Evolutionary conservation across 2,888 invertebrate species (phyloP), one percentile per base, ranked within the genome.

Genomic region (Adelognathus sp.): DNA sequence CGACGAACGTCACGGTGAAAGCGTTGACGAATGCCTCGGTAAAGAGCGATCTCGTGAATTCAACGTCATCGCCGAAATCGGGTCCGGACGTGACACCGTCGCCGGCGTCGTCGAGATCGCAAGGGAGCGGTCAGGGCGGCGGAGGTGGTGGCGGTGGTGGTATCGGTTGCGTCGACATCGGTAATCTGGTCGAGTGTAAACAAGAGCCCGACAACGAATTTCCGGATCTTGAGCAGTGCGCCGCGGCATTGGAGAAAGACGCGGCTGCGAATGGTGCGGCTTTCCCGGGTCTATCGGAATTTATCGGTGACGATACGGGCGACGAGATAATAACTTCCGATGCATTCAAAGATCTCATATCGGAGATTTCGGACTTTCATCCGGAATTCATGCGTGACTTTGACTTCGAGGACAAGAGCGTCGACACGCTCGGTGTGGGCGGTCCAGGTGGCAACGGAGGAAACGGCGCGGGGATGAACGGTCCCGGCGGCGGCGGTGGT

Each of bases 1-100:
- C 96, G 88, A 97, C 98, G 83, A 97, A 97, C 93, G 97, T 98
- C 74, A 98, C 97, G 66, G 97, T 98, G 81, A 98, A 97, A 89
- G 95, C 96, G 39, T 92, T 95, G 85, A 95, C 95, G 82, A 95
- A 95, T 89, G 94, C 95, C 58, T 93, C 94, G 76, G 93, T 94
- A 61, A 94, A 94, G 85, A 94, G 94, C 85, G 94, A 94, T 85
- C 92, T 93, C 29, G 87, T 90, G 29, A 90, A 89, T 70, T 85
- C 89, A 0, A 86, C 89, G 2, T 91, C 93, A 1, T 93, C 93
- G 11, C 93, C 93, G 9, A 93, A 93, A 81, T 91, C 92, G 16
- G 92, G 92, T 54, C 91, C 93, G 7, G 91, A 92, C 31, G 91
- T 92, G n/a, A 91, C 92, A 0, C 84, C 87, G 1, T 84, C 89